Evolutionary conservation across 2,113 vertebrate species (phyloP), one percentile per base, ranked within the genome.

Genomic region (Silurus asotus): DNA sequence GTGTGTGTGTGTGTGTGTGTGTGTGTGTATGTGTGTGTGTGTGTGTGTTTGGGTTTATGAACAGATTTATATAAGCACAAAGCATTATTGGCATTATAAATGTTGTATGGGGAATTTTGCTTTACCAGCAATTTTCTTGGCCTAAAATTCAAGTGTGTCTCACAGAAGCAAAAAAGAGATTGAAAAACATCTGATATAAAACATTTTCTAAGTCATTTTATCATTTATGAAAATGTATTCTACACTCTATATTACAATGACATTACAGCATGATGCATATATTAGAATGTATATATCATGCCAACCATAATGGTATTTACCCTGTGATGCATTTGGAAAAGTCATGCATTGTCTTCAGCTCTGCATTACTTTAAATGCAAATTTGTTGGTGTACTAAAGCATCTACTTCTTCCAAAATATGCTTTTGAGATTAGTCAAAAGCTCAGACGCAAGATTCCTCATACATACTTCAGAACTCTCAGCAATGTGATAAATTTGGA

Each of bases 381-480:
- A 85, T 85, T 67, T 85, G 75, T 48, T 48, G 51, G 69, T 65
- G 62, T 76, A 69, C 62, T 85, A 79, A 85, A 79, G 28, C 49
- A 45, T 79, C 75, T 49, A 53, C 62, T 79, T 85, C 56, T 80
- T 45, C 53, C 28, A 45, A 80, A 80, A 80, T 45, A 80, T 61
- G 77, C 77, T 80, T 80, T 80, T 80, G 8, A 56, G 77, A 80
- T 80, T 80, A 61, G 56, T 61, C 77, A 80, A 80, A 80, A 61
- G 77, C 77, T 48, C 56, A 59, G 28, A n/a, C 15, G 62, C 67
- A 48, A 67, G 62, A 82, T 69, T 82, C 64, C 81, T 69, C 62
- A 55, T 82, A n/a, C n/a, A 67, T 67, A 69, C 77, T 80, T 61
- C 77, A 80, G 58, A 23, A 0, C 56, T 80, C 77, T 80, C 58